Percentiles rank a stretch among this genome's conserved stretches.
Conservation (phyloP, 2,888 invertebrate genomes). For the Apodemia zela region DNA sequence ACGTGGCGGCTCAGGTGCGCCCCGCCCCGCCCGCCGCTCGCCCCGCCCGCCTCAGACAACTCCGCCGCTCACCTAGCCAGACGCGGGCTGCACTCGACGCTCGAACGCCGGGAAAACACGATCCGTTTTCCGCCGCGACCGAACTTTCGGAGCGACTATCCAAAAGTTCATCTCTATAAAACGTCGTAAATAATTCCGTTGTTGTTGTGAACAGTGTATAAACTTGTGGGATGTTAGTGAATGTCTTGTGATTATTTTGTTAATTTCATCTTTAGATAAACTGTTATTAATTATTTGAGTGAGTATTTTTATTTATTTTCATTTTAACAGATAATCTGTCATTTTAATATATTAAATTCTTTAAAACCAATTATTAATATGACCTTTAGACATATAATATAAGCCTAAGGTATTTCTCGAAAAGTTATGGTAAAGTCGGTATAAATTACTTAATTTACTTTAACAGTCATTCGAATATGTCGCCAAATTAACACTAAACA, state of each 20-base stretch:
- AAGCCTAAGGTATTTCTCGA: no score
- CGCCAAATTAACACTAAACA: no score
- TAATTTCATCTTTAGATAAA: constrained; percentile 36
- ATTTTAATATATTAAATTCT: neutral
- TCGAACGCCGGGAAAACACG: constrained; percentile 77
- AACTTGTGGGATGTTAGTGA: constrained; percentile 73
- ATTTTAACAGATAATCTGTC: neutral
- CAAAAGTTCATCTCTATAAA: constrained; percentile 38
- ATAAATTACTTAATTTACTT: no score
- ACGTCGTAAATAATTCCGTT: constrained; percentile 26
- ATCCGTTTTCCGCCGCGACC: constrained; percentile 70
- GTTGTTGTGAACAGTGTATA: constrained; percentile 31
- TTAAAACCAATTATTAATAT: no score
- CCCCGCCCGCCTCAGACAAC: constrained; percentile 31
- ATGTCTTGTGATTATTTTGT: constrained; percentile 37
- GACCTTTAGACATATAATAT: no score
- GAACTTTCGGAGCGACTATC: constrained; percentile 44
- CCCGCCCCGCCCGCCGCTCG: constrained; percentile 64
- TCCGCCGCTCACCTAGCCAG: constrained; percentile 42
- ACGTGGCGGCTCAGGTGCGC: constrained; percentile 70
- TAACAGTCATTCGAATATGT: no score
- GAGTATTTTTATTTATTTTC: constrained; percentile 46
- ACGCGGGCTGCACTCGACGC: constrained; percentile 76
- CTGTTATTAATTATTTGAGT: constrained; percentile 49
- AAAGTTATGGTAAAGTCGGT: no score